Conservation (phyloP, 2,113 vertebrate genomes). For the Emydocephalus ijimae region DNA sequence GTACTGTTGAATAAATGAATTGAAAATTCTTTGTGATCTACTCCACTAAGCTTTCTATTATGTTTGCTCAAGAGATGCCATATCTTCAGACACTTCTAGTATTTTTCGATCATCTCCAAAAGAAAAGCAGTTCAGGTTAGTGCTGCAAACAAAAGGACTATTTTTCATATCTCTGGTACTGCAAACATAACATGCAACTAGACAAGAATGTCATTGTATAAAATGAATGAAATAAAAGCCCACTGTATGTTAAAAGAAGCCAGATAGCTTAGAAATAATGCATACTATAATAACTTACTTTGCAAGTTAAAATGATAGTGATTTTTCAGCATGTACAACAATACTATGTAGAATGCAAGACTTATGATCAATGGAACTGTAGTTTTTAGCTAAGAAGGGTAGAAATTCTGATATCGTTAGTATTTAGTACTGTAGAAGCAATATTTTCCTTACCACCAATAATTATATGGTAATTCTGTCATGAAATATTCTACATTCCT, state of each 20-base stretch:
- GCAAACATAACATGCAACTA: neutral
- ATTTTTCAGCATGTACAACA: neutral
- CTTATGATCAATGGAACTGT: neutral
- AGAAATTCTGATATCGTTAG: neutral
- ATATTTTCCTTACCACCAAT: neutral
- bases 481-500: neutral
- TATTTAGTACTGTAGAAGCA: neutral
- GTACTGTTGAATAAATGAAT: neutral
- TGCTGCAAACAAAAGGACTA: neutral
- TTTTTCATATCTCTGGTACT: neutral
- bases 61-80: neutral
- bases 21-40: neutral
- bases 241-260: neutral
- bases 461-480: neutral
- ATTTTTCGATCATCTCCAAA: neutral
- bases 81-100: neutral
- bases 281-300: neutral
- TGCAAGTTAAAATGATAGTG: neutral
- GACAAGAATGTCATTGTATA: neutral
- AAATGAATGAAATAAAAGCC: neutral
- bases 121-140: neutral
- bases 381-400: neutral
- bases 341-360: neutral
- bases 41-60: neutral
- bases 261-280: neutral